A percentile compares a stretch with the other conserved stretches of the same genome.
Evolutionary conservation across 2,113 vertebrate genomes (phyloP).

Genomic region (Fulmarus glacialis): DNA sequence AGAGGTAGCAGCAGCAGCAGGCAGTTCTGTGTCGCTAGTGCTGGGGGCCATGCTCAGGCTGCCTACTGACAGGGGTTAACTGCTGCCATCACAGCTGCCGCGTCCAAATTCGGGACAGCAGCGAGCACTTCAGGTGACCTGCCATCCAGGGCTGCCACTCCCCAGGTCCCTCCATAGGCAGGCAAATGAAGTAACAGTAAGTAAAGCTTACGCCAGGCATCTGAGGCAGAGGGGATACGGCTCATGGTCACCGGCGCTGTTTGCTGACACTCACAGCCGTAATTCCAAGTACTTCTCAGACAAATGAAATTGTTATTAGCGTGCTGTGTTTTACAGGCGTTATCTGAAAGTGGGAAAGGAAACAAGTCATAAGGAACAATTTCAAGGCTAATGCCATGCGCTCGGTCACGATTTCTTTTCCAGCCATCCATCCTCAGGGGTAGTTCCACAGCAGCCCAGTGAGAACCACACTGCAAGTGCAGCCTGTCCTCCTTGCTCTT

Average conservation of each 20-base stretch:
- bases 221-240: neutral
- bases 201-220: neutral
- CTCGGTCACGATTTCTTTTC: neutral
- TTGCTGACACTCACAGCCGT: neutral
- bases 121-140: neutral
- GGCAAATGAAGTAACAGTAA: neutral
- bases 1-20: neutral
- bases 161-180: neutral
- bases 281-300: neutral
- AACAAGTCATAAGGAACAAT: neutral
- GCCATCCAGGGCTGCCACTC: neutral
- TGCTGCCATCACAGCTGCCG: neutral
- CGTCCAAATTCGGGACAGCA: neutral
- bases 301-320: neutral
- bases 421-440: neutral
- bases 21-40: neutral
- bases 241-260: fast-evolving
- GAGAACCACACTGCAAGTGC: neutral
- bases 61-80: neutral
- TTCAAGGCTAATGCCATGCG: neutral
- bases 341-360: neutral
- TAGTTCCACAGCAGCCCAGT: neutral
- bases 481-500: neutral
- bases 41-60: neutral
- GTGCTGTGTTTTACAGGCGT: neutral